Percentiles rank a stretch among this genome's conserved stretches.
These are phyloP conservation scores for Ondatra zibethicus DNA, from an alignment of 2,113 vertebrate genomes.

Conservation along the genomic window DNA sequence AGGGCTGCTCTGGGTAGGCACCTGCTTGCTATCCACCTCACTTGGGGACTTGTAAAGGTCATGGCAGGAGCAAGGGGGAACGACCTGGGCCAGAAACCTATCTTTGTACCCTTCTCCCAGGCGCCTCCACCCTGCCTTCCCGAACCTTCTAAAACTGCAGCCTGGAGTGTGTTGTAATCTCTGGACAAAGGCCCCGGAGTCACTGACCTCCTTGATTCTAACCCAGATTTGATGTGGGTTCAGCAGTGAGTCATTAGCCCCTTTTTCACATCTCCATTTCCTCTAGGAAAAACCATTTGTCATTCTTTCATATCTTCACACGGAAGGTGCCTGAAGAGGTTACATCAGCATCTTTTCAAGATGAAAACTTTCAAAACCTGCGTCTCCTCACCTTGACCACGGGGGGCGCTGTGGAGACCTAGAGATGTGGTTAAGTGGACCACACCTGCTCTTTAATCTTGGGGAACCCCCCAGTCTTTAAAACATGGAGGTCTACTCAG, in stretches of 20 bases:
- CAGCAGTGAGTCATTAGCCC: slow-evolving; percentile 72
- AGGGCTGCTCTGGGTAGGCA: not conserved
- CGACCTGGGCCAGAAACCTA: fast-evolving
- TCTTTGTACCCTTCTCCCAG: not conserved
- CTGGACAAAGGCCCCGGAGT: slow-evolving; percentile 45
- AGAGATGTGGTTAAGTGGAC: not conserved
- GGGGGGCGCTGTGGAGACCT: slow-evolving; percentile 63
- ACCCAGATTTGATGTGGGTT: slow-evolving; percentile 65
- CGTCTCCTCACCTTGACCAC: not conserved
- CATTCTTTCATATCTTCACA: slow-evolving; percentile 65
- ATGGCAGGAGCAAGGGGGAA: fast-evolving
- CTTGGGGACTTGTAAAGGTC: not conserved
- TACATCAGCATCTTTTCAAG: slow-evolving; percentile 15
- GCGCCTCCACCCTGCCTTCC: slow-evolving; percentile 47
- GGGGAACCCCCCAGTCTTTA: not conserved
- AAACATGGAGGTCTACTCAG: not conserved
- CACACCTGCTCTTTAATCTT: not conserved
- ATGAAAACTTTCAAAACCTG: not conserved
- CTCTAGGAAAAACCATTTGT: slow-evolving; percentile 72
- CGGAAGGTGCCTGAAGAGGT: slow-evolving; percentile 35
- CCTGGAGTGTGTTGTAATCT: slow-evolving; percentile 38
- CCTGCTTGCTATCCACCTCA: not conserved
- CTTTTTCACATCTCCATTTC: slow-evolving; percentile 54
- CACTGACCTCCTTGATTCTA: slow-evolving; percentile 53
- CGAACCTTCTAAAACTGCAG: slow-evolving; percentile 45